These are phyloP conservation scores for Torymus texanus DNA, from an alignment of 2,888 invertebrate species.

Conservation along the genomic window DNA sequence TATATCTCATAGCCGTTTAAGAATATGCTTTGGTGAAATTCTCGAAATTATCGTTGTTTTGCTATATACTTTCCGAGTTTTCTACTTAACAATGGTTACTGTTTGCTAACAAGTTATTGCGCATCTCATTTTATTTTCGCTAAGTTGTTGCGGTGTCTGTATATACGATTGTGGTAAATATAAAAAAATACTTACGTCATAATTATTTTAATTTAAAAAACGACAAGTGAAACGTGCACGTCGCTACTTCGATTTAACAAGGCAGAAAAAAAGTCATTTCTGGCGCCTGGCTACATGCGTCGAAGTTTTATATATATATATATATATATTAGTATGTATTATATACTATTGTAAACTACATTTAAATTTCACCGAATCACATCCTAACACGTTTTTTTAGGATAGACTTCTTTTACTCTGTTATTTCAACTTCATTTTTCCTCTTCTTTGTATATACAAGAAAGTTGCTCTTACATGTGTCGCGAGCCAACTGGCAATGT, in stretches of 20 bases:
- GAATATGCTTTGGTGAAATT: slow-evolving; percentile 38
- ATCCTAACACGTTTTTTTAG: not conserved
- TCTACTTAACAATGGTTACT: not conserved
- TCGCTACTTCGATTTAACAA: no score
- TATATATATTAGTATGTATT: no score
- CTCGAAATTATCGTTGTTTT: slow-evolving; percentile 11
- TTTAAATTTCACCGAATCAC: slow-evolving; percentile 33
- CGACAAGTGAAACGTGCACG: no score
- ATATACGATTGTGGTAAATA: not conserved
- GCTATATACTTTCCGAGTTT: not conserved
- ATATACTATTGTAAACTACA: not conserved
- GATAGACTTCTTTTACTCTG: slow-evolving; percentile 4
- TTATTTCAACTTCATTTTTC: slow-evolving; percentile 3
- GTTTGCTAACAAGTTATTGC: not conserved
- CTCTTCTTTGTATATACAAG: not conserved
- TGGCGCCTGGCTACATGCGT: no score
- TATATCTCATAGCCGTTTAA: not conserved
- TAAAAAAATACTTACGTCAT: slow-evolving; percentile 30
- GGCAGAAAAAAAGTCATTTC: no score
- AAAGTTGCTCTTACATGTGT: slow-evolving; percentile 11
- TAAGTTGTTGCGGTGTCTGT: not conserved
- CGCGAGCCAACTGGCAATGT: slow-evolving; percentile 15
- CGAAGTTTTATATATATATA: not conserved
- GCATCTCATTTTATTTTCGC: not conserved
- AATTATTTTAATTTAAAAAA: no score